Evolutionary conservation across 1,140 invertebrate genomes (phyloP), one percentile per base, ranked within the genome.

Genomic region (Aphis gossypii): DNA sequence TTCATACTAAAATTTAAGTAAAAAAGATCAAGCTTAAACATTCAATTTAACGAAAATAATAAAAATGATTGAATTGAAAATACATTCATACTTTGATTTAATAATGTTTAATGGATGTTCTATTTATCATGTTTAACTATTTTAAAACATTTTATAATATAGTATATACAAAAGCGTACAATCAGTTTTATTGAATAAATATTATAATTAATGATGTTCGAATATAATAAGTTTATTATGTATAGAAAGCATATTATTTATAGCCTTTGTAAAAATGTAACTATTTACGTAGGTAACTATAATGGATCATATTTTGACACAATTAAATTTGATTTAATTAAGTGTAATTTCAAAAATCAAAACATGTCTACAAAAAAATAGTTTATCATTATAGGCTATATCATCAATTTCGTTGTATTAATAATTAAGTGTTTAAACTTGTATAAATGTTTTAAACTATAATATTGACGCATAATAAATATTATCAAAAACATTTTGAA

Each of bases 51-150:
- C 11, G n/a, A n/a, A 30, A 68, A n/a, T 68, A 14, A 68, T n/a
- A 68, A 68, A 30, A 68, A 68, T 30, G 18, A 68, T n/a, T 68
- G 9, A 68, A 68, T 14, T 60, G 11, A 30, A 60, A 60, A 60
- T 60, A 60, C 30, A 68, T 51, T 3, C 14, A 51, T 11, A 51
- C 9, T 68, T 68, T 14, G 11, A 68, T 68, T 68, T 68, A 68
- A n/a, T 68, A 14, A 18, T 51, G 18, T 68, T 68, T 30, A 68
- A 68, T 3, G 3, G 60, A n/a, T 68, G 3, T 9, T 68, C 11
- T 68, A 68, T 68, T 68, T 68, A 68, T 68, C 60, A 68, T 68
- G 60, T 68, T 68, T 68, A 68, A 68, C 60, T 68, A 14, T 68
- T 68, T 68, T 14, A n/a, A 68, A n/a, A 68, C 11, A 68, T 30